Conservation (phyloP, 2,113 vertebrate genomes). For the Balaenoptera acutorostrata region DNA sequence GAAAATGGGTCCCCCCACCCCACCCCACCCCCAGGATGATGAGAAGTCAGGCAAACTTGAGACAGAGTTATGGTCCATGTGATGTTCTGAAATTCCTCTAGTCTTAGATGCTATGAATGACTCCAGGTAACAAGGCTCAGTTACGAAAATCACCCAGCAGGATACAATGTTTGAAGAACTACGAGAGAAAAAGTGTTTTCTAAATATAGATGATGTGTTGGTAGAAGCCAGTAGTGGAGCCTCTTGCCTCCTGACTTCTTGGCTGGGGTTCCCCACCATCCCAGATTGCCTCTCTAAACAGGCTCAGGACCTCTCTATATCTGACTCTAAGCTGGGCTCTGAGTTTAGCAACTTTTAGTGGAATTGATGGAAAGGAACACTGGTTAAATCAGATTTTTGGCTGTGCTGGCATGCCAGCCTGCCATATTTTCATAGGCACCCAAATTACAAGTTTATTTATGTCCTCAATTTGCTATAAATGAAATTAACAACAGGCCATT, state of each 20-base stretch:
- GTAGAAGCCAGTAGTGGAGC: background rate
- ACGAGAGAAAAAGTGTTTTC: background rate
- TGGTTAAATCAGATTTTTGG: conserved; percentile 67
- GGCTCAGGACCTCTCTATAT: background rate
- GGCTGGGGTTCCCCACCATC: background rate
- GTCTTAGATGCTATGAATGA: background rate
- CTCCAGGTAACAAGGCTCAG: background rate
- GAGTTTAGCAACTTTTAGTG: conserved; percentile 55
- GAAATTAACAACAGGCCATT: conserved; percentile 77
- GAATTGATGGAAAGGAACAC: conserved; percentile 45
- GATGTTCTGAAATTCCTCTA: background rate
- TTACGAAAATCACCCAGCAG: background rate
- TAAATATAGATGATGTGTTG: background rate
- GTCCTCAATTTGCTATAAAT: conserved; percentile 76
- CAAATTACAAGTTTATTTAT: conserved; percentile 80
- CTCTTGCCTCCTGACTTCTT: background rate
- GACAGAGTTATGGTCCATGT: background rate
- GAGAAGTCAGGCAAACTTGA: background rate
- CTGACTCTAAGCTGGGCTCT: background rate
- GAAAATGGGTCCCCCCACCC: background rate
- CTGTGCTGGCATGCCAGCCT: conserved; percentile 63
- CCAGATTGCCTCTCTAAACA: background rate
- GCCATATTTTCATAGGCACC: conserved; percentile 75
- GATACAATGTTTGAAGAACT: background rate
- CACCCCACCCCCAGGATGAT: background rate